These are phyloP conservation scores for Aphelocoma californica DNA, from an alignment of 2,797 vertebrate species.

Conservation along the genomic window DNA sequence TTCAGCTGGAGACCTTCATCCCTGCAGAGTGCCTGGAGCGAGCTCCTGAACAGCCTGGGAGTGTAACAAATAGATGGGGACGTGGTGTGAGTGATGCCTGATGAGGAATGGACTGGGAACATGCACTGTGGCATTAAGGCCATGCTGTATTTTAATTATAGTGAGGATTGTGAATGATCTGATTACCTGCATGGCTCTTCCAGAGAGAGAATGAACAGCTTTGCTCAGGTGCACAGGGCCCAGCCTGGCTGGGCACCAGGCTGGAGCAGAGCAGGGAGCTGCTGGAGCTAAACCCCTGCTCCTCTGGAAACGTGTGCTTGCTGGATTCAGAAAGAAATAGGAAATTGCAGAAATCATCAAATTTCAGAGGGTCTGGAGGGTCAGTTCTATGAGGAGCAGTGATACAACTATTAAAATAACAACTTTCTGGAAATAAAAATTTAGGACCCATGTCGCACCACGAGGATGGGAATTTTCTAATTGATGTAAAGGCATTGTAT, in stretches of 20 bases:
- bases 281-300: neutral
- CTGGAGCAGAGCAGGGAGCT: neutral
- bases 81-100: neutral
- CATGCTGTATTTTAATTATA: neutral
- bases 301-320: neutral
- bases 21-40: neutral
- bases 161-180: neutral
- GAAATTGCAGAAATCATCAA: neutral
- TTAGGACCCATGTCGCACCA: neutral
- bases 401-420: neutral
- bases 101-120: neutral
- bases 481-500: neutral
- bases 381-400: too few relatives aligned
- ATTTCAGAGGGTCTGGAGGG: neutral
- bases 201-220: neutral
- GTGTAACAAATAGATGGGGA: neutral
- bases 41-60: neutral
- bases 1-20: neutral
- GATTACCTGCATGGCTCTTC: neutral
- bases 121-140: neutral
- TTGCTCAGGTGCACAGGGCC: neutral
- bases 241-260: accelerated
- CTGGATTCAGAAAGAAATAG: neutral
- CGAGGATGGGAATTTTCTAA: neutral
- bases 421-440: neutral